Base-by-base conservation (phyloP, 2,113 vertebrate genomes). In the Pantherophis guttatus region DNA sequence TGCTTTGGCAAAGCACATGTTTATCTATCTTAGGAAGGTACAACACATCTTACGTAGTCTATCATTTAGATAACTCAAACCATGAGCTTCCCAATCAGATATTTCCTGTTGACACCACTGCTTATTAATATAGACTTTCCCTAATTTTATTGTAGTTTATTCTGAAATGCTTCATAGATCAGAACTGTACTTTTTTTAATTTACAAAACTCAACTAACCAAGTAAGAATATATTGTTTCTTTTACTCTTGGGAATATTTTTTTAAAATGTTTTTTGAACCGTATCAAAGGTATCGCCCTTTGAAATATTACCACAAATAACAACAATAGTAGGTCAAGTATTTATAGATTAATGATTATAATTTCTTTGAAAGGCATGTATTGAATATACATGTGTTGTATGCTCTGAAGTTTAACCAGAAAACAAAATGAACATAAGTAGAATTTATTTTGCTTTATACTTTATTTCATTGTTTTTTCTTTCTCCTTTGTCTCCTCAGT, bases 151-250 rank as follows among this genome's bases (percentile, higher is more conserved):
- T 89, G 11, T 23, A 39, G 24, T 12, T 90, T 93, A 21, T 87
- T 86, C 92, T 86, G 59, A 87, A 91, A 70, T 53, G 2, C 86
- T 90, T 88, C 52, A 87, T 7, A 91, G 24, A 70, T 93, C 23
- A 89, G 15, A 21, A 33, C 24, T 7, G 39, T 54, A 62, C 29
- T 8, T 58, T 21, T 39, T 57, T 62, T 90, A 48, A 88, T 57
- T 89, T 94, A 24, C 39, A 75, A 50, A 52, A 11, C 85, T 90
- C 75, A n/a, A 94, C 54, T 86, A 86, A 90, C n/a, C 90, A 93
- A 5, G 54, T 91, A 4, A 59, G 5, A 91, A 21, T 59, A 8
- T 92, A 26, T n/a, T 10, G 2, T 86, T 50, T 48, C 88, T 52
- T 5, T 0, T 85, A 50, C 44, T 33, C 59, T 85, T 39, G 55